Percentiles rank a stretch among this genome's conserved stretches.
phyloP scores from a whole-genome alignment of 1,140 invertebrate genomes.

The Choristoneura fumiferana region DNA sequence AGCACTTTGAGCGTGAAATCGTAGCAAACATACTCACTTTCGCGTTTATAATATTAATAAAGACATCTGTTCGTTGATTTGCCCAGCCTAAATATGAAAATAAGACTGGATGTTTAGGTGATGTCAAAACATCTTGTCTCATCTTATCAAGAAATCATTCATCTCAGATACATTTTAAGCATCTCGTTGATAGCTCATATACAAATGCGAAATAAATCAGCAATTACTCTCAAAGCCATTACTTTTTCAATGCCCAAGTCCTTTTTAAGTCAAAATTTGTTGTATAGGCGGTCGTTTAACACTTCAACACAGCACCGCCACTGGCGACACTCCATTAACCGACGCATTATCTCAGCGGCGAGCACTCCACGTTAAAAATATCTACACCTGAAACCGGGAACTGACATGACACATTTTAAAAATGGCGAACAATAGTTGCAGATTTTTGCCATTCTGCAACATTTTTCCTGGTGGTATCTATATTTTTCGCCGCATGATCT shows the following conservation, averaged over 20 bases:
- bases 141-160: too few relatives aligned
- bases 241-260: background rate
- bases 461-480: slow-evolving; percentile 18
- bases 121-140: too few relatives aligned
- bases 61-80: too few relatives aligned
- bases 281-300: slow-evolving; percentile 36
- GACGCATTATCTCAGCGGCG: slow-evolving; percentile 44
- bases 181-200: too few relatives aligned
- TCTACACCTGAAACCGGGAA: slow-evolving; percentile 26
- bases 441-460: slow-evolving; percentile 18
- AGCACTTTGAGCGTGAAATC: too few relatives aligned
- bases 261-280: slow-evolving; percentile 33
- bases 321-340: slow-evolving; percentile 50
- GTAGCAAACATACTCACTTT: too few relatives aligned
- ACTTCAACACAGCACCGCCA: slow-evolving; percentile 26
- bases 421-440: background rate
- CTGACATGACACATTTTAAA: slow-evolving; percentile 16
- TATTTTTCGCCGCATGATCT: background rate
- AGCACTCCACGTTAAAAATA: slow-evolving; percentile 42
- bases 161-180: too few relatives aligned
- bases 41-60: too few relatives aligned
- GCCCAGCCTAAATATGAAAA: too few relatives aligned
- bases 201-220: too few relatives aligned
- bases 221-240: too few relatives aligned
- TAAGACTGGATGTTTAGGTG: too few relatives aligned